phyloP scores from a whole-genome alignment of 2,113 vertebrate species.

The Phyllostomus hastatus region DNA sequence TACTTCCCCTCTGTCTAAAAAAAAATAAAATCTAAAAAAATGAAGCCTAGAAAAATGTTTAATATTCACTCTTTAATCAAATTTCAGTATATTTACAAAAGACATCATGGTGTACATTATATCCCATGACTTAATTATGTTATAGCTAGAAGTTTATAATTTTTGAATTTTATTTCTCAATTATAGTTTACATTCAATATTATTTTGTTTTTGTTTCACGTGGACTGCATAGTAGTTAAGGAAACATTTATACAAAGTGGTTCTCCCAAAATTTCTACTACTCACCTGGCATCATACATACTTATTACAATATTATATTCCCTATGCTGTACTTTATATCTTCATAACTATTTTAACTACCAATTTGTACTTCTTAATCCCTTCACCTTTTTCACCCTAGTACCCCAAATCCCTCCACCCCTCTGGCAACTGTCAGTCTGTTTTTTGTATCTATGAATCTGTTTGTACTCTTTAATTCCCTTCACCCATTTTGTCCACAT shows the following conservation, averaged over 20 bases:
- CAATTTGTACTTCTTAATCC: not conserved
- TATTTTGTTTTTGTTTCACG: not conserved
- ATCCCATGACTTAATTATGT: not conserved
- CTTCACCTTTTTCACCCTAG: not conserved
- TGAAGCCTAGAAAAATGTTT: not conserved
- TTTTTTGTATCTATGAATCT: not conserved
- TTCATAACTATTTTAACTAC: not conserved
- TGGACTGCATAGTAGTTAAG: not conserved
- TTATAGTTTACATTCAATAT: not conserved
- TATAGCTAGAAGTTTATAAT: not conserved
- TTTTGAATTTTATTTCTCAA: not conserved
- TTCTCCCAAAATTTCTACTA: not conserved
- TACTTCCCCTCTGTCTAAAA: no score
- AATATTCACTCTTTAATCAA: not conserved
- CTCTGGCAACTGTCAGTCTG: not conserved
- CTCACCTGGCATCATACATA: not conserved
- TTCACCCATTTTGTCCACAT: not conserved
- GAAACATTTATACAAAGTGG: not conserved
- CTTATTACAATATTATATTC: not conserved
- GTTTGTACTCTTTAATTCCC: not conserved
- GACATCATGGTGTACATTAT: not conserved
- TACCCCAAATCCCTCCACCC: not conserved
- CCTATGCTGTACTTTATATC: not conserved
- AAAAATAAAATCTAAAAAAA: no score
- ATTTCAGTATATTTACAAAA: not conserved